A percentile compares a stretch with the other conserved stretches of the same genome.
Conservation (phyloP, 2,888 invertebrate species). For the Epistrophe grossulariae region DNA sequence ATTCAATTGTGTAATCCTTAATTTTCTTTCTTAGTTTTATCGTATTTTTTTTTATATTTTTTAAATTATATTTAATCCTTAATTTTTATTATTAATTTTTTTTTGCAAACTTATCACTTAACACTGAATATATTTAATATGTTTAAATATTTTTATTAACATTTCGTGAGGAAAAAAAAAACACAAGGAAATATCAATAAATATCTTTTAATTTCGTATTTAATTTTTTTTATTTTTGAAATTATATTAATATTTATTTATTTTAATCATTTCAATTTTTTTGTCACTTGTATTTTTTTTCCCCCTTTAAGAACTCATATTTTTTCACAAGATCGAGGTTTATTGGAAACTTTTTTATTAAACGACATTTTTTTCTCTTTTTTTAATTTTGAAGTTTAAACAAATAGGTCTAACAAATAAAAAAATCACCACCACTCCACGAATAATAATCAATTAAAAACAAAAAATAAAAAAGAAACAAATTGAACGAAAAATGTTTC, state of each 20-base stretch:
- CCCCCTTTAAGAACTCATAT: slow-evolving; percentile 16
- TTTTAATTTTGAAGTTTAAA: neutral
- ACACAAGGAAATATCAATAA: slow-evolving; percentile 22
- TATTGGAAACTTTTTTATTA: slow-evolving; percentile 2
- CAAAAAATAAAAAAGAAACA: slow-evolving; percentile 12
- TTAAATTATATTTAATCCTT: slow-evolving; percentile 38
- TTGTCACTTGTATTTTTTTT: slow-evolving; percentile 19
- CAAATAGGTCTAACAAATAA: slow-evolving; percentile 20
- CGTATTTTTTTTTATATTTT: slow-evolving; percentile 37
- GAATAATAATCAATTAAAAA: slow-evolving; percentile 4
- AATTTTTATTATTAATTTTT: slow-evolving; percentile 12
- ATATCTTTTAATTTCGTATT: neutral
- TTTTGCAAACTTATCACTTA: slow-evolving; percentile 19
- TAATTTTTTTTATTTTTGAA: neutral
- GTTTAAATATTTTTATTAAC: slow-evolving; percentile 11
- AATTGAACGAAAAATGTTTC: slow-evolving; percentile 30
- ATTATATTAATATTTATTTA: neutral
- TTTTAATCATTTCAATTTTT: slow-evolving; percentile 11
- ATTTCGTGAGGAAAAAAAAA: slow-evolving; percentile 8
- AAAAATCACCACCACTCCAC: slow-evolving; percentile 65
- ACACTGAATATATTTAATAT: slow-evolving; percentile 38
- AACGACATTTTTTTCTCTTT: neutral
- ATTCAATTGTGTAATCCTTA: slow-evolving; percentile 80
- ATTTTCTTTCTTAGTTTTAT: slow-evolving; percentile 37
- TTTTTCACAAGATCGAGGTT: slow-evolving; percentile 28